These are phyloP conservation scores for Eumacrocentrus americanus DNA, from an alignment of 2,888 invertebrate species.

Conservation along the genomic window DNA sequence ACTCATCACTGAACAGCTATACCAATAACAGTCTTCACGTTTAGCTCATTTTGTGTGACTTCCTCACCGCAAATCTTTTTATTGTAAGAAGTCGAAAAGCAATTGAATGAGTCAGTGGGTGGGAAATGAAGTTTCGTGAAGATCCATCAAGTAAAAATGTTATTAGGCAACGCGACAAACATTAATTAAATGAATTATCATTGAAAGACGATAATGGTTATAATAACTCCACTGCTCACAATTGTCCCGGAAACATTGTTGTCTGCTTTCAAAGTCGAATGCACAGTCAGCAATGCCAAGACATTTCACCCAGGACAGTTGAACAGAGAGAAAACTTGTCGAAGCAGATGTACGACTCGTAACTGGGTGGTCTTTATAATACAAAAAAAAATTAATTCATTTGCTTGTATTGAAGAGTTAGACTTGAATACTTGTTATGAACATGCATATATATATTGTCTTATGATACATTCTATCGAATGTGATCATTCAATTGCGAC, in stretches of 20 bases:
- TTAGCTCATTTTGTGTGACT: too few relatives aligned
- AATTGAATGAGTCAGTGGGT: too few relatives aligned
- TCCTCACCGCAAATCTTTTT: too few relatives aligned
- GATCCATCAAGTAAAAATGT: too few relatives aligned
- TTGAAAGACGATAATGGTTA: not conserved
- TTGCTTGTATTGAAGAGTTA: not conserved
- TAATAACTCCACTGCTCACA: not conserved
- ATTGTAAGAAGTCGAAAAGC: too few relatives aligned
- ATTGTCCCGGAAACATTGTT: constrained; percentile 7
- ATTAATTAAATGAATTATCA: too few relatives aligned
- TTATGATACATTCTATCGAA: too few relatives aligned
- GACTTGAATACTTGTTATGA: not conserved
- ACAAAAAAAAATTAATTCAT: not conserved
- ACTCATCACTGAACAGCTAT: too few relatives aligned
- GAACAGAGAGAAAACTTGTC: constrained; percentile 22
- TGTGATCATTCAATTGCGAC: not conserved
- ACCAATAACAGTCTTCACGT: too few relatives aligned
- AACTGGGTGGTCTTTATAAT: constrained; percentile 4
- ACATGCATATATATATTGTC: too few relatives aligned
- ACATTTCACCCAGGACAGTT: constrained; percentile 11
- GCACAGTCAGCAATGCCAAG: constrained; percentile 19
- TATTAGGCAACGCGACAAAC: too few relatives aligned
- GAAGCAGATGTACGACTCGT: constrained; percentile 18
- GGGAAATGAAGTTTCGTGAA: too few relatives aligned
- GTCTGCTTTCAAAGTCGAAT: not conserved